Evolutionary conservation across 2,888 invertebrate species (phyloP).

Genomic region (Tyria jacobaeae): DNA sequence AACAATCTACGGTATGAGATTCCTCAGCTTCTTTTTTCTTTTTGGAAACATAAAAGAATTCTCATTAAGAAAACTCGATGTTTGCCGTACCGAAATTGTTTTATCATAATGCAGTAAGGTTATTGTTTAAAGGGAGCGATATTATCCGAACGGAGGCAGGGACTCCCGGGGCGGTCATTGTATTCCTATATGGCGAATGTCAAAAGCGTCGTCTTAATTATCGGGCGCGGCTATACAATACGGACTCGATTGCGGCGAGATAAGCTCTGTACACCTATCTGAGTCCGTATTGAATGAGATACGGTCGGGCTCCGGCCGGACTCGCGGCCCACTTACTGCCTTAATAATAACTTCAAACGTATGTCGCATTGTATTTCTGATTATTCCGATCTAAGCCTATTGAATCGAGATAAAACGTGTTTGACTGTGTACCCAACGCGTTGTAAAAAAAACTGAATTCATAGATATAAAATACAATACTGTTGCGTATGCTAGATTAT

Average conservation of each 20-base stretch:
- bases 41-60: conserved; percentile 66
- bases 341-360: conserved; percentile 83
- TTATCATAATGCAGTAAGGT: conserved; percentile 83
- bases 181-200: conserved; percentile 86
- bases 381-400: conserved; percentile 81
- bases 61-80: conserved; percentile 82
- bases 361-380: conserved; percentile 83
- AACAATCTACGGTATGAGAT: conserved; percentile 51
- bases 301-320: conserved; percentile 54
- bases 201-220: conserved; percentile 87
- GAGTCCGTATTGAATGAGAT: conserved; percentile 77
- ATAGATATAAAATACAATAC: conserved; percentile 25
- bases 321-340: conserved; percentile 71
- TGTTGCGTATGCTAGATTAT: conserved; percentile 21
- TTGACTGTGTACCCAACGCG: conserved; percentile 65
- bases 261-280: conserved; percentile 80
- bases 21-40: conserved; percentile 57
- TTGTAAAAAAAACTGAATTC: conserved; percentile 52
- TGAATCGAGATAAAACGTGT: conserved; percentile 77
- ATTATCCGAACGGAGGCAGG: conserved; percentile 75
- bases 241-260: conserved; percentile 84
- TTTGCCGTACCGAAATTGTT: conserved; percentile 82
- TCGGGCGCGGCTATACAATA: conserved; percentile 84
- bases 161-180: conserved; percentile 85
- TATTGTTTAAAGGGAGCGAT: conserved; percentile 84